phyloP scores from a whole-genome alignment of 92 coral and sea anemone genomes.

The Micromussa lordhowensis region DNA sequence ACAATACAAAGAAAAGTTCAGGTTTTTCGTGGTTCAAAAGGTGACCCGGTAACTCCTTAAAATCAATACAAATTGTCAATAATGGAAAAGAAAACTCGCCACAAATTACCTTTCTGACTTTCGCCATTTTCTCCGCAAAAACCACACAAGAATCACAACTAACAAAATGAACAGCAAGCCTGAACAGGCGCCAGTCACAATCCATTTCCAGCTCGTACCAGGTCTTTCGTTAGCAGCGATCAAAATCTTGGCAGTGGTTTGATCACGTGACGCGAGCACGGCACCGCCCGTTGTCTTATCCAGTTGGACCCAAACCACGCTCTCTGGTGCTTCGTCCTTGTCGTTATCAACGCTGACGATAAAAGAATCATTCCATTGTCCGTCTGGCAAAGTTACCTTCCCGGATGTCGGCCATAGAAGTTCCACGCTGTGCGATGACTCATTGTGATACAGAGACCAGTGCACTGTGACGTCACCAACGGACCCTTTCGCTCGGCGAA shows the following conservation, averaged over 20 bases:
- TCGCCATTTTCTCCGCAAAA: slow-evolving; percentile 17
- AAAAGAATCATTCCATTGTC: slow-evolving; percentile 89
- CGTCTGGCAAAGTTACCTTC: slow-evolving; percentile 61
- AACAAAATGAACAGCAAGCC: slow-evolving; percentile 50
- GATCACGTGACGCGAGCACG: slow-evolving; percentile 71
- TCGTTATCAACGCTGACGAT: slow-evolving; percentile 59
- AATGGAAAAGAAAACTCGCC: not conserved
- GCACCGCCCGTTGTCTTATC: slow-evolving; percentile 83
- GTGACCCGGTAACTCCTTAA: too few species aligned
- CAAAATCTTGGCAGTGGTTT: slow-evolving; percentile 63
- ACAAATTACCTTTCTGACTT: slow-evolving; percentile 29
- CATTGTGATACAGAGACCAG: slow-evolving; percentile 80
- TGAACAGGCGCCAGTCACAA: slow-evolving; percentile 62
- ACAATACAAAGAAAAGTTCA: too few species aligned
- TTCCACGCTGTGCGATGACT: slow-evolving; percentile 45
- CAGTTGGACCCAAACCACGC: slow-evolving; percentile 63
- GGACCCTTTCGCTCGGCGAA: slow-evolving; percentile 91
- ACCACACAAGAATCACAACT: slow-evolving; percentile 15
- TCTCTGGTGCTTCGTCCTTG: slow-evolving; percentile 61
- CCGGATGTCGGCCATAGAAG: slow-evolving; percentile 85
- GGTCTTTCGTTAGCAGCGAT: slow-evolving; percentile 48
- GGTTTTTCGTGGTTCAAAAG: too few species aligned
- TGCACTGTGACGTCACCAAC: slow-evolving; percentile 79
- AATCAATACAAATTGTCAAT: too few species aligned
- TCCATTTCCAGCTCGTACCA: slow-evolving; percentile 44